These are phyloP conservation scores for Anthoscopus minutus DNA, from an alignment of 2,113 vertebrate species.

Conservation along the genomic window DNA sequence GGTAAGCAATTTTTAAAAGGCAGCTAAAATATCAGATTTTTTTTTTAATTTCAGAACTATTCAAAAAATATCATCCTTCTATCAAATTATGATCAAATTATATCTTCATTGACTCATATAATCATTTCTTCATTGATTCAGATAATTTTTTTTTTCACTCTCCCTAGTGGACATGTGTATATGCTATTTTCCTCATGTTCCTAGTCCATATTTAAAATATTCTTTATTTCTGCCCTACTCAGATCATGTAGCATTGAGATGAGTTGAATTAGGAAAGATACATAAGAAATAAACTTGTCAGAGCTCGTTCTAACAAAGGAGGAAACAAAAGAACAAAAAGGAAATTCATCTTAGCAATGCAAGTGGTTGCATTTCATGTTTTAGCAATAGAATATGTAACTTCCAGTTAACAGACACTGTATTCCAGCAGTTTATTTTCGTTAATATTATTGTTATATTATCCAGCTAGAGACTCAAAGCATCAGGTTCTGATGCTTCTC, in stretches of 20 bases:
- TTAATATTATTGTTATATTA: background rate
- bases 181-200: background rate
- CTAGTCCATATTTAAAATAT: background rate
- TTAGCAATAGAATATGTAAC: background rate
- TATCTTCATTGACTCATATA: background rate
- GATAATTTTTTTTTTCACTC: background rate
- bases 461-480: background rate
- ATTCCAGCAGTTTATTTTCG: background rate
- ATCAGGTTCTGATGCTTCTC: background rate
- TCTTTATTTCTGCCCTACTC: background rate
- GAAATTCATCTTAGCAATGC: background rate
- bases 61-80: background rate
- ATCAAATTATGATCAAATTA: background rate
- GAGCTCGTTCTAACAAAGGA: background rate
- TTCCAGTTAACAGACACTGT: background rate
- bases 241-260: background rate
- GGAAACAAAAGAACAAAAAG: no score
- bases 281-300: background rate
- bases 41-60: background rate
- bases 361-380: background rate
- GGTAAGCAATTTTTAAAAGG: accelerated
- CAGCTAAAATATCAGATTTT: background rate
- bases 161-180: background rate
- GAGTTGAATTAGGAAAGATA: background rate
- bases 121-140: background rate